Conservation (phyloP, 35 echinoderm and acorn worm genomes). For the Amphiura filiformis region DNA sequence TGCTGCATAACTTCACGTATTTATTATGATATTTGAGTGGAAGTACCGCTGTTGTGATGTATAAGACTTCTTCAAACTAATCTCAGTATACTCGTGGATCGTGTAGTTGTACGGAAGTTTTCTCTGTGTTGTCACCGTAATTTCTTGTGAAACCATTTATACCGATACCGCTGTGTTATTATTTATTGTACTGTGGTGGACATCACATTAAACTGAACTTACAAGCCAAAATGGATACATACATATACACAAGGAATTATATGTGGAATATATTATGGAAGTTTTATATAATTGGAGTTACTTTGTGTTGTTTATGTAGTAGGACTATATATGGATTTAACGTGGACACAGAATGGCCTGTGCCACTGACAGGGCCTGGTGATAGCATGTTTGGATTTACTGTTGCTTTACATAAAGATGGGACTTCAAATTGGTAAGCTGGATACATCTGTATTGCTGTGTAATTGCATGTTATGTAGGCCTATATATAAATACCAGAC, state of each 20-base stretch:
- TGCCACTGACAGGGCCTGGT: conserved; percentile 9
- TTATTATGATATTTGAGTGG: neutral
- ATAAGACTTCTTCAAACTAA: neutral
- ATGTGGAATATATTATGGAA: neutral
- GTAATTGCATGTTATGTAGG: too few relatives aligned
- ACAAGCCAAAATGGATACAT: neutral
- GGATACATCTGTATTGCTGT: neutral
- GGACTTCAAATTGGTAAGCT: conserved; percentile 45
- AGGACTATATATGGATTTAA: conserved; percentile 21
- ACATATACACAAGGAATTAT: neutral
- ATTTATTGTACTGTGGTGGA: too few relatives aligned
- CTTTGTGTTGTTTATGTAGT: neutral
- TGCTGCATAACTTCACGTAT: conserved; percentile 7
- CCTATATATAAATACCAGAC: too few relatives aligned
- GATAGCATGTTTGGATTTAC: conserved; percentile 44
- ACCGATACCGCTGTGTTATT: too few relatives aligned
- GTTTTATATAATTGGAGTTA: neutral
- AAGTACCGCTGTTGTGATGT: neutral
- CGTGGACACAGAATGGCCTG: conserved; percentile 4
- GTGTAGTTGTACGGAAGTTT: neutral
- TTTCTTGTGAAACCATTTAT: neutral
- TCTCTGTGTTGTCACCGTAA: neutral
- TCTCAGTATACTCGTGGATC: neutral
- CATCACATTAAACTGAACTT: neutral
- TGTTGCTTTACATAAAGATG: conserved; percentile 33